phyloP scores from a whole-genome alignment of 2,888 invertebrate genomes.

The Litoditis marina region DNA sequence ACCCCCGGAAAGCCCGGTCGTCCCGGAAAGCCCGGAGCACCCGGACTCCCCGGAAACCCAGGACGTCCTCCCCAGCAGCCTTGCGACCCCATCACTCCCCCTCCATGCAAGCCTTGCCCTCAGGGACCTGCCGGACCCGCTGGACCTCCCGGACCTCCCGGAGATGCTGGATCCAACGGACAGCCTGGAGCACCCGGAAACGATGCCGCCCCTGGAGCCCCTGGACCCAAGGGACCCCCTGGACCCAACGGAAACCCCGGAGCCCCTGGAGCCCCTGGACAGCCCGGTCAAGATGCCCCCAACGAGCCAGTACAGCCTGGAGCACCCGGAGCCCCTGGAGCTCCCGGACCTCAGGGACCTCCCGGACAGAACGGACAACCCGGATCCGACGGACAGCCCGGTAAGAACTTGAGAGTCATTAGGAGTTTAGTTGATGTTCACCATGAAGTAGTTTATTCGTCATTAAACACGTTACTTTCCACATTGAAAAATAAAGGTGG shows the following conservation, averaged over 20 bases:
- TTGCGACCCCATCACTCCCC: not conserved
- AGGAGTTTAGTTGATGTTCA: too few species aligned
- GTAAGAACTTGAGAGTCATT: too few species aligned
- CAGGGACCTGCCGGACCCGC: not conserved
- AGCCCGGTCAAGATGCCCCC: conserved; percentile 31
- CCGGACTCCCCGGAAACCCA: conserved; percentile 9
- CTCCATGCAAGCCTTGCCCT: conserved; percentile 5
- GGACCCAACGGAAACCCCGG: conserved; percentile 1
- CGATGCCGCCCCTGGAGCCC: not conserved
- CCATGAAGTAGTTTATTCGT: too few species aligned
- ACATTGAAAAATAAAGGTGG: too few species aligned
- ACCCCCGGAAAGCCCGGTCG: not conserved
- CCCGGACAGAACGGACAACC: not conserved
- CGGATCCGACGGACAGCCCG: not conserved
- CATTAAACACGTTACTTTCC: too few species aligned
- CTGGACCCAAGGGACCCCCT: conserved; percentile 1
- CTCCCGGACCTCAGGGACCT: not conserved
- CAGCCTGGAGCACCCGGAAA: not conserved
- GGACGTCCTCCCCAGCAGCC: not conserved
- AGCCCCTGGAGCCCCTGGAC: not conserved
- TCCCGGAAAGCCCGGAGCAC: not conserved
- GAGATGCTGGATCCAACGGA: not conserved
- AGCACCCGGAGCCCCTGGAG: not conserved
- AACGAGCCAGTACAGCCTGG: not conserved
- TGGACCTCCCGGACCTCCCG: not conserved